A percentile compares a stretch with the other conserved stretches of the same genome.
phyloP scores from a whole-genome alignment of 2,888 invertebrate species.

The Drosophila anomalata region DNA sequence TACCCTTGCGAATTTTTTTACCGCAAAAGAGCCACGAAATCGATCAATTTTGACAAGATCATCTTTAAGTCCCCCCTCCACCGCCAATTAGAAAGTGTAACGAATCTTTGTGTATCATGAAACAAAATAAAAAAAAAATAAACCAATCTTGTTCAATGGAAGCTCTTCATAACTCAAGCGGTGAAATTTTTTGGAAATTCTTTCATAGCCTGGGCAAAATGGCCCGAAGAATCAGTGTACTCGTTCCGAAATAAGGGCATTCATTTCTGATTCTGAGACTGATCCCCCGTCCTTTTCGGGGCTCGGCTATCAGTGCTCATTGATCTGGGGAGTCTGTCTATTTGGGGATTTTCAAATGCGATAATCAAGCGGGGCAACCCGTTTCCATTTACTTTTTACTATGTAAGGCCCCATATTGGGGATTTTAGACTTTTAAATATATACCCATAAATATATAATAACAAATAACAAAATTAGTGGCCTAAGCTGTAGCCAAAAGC shows the following conservation, averaged over 20 bases:
- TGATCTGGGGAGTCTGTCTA: slow-evolving; percentile 51
- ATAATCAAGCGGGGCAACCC: slow-evolving; percentile 30
- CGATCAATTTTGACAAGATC: slow-evolving; percentile 26
- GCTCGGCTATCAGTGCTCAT: slow-evolving; percentile 61
- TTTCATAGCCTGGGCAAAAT: neutral
- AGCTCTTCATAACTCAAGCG: neutral
- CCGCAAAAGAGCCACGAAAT: slow-evolving; percentile 4
- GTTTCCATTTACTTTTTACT: slow-evolving; percentile 30
- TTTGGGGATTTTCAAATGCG: slow-evolving; percentile 34
- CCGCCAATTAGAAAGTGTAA: slow-evolving; percentile 35
- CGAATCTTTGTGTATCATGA: slow-evolving; percentile 12
- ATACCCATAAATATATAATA: slow-evolving; percentile 21
- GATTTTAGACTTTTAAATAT: slow-evolving; percentile 18
- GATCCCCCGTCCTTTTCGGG: slow-evolving; percentile 39
- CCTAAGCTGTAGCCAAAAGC: slow-evolving; percentile 40
- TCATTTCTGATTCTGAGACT: neutral
- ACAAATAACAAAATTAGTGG: slow-evolving; percentile 45
- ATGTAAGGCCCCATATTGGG: slow-evolving; percentile 24
- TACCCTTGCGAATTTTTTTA: slow-evolving; percentile 17
- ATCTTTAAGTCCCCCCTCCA: slow-evolving; percentile 3
- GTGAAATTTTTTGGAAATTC: slow-evolving; percentile 10
- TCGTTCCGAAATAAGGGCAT: neutral
- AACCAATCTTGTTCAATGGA: slow-evolving; percentile 2
- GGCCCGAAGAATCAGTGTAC: slow-evolving; percentile 3
- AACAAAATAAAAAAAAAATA: neutral